Conservation (phyloP, 2,113 vertebrate species). For the Apodemus speciosus region DNA sequence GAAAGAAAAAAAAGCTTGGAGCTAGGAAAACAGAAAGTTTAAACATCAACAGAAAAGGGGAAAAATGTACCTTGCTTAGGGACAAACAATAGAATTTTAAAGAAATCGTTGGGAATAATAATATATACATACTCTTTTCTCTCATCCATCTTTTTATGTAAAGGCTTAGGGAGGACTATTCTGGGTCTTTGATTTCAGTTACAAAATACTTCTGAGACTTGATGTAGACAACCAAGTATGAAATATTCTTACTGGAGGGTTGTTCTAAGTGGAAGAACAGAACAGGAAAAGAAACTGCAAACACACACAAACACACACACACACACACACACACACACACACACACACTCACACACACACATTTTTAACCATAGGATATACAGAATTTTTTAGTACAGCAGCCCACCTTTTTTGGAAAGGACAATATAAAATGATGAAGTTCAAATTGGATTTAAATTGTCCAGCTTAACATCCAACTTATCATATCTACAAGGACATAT, state of each 20-base stretch:
- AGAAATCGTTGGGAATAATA: slow-evolving; percentile 49
- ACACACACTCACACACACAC: not conserved
- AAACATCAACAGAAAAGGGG: slow-evolving; percentile 60
- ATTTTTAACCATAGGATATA: not conserved
- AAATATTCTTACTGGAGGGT: not conserved
- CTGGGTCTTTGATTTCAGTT: slow-evolving; percentile 38
- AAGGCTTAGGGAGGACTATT: slow-evolving; percentile 50
- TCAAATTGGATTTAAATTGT: not conserved
- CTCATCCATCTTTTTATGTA: slow-evolving; percentile 52
- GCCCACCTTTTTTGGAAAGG: not conserved
- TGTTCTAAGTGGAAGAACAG: not conserved
- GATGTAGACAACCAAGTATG: not conserved
- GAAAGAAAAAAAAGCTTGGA: not conserved
- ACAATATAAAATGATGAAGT: not conserved
- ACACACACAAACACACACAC: not conserved
- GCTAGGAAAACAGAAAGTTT: slow-evolving; percentile 73
- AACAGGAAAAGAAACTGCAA: not conserved
- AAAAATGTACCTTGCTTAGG: slow-evolving; percentile 54
- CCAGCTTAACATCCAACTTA: not conserved
- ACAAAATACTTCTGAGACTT: slow-evolving; percentile 50
- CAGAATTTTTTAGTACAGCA: not conserved
- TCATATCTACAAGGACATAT: not conserved
- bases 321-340: not conserved
- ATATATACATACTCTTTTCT: not conserved
- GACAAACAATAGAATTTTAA: slow-evolving; percentile 49